Percentiles rank a stretch among this genome's conserved stretches.
These are phyloP conservation scores for Esox masquinongy DNA, from an alignment of 2,797 vertebrate species.

Conservation along the genomic window DNA sequence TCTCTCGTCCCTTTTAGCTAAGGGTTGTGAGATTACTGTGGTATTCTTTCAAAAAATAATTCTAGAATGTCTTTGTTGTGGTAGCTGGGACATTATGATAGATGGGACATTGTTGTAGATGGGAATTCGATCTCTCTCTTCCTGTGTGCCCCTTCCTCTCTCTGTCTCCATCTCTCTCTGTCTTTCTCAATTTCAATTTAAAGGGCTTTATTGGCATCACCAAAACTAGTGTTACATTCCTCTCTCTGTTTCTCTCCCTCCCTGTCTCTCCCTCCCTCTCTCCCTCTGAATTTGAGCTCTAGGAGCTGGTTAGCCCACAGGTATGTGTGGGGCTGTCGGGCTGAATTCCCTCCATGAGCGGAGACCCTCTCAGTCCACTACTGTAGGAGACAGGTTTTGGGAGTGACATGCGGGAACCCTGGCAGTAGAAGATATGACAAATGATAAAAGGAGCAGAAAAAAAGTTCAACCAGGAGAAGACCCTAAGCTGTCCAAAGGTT, in stretches of 20 bases:
- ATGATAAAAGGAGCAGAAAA: conserved; percentile 44
- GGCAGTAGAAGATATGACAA: conserved; percentile 40
- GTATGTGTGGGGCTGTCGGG: conserved; percentile 49
- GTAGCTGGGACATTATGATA: no score
- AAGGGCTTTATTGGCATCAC: no score
- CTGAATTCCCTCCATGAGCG: conserved; percentile 44
- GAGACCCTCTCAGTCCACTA: conserved; percentile 47
- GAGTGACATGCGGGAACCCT: conserved; percentile 28
- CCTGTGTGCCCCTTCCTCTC: neutral
- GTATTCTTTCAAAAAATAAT: no score
- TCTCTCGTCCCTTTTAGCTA: neutral
- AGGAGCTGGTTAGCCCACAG: conserved; percentile 57
- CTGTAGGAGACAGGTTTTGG: conserved; percentile 42
- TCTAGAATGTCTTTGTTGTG: no score
- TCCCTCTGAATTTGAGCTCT: conserved; percentile 57
- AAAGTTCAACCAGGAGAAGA: neutral
- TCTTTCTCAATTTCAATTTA: no score
- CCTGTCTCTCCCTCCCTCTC: neutral
- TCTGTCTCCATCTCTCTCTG: no score
- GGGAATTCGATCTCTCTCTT: no score
- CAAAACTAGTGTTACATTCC: no score
- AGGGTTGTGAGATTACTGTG: no score
- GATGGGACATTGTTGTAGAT: no score
- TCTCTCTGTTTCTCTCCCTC: no score
- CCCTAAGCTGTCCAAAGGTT: neutral